Conservation (phyloP, 2,113 vertebrate genomes). For the Archilochus colubris region DNA sequence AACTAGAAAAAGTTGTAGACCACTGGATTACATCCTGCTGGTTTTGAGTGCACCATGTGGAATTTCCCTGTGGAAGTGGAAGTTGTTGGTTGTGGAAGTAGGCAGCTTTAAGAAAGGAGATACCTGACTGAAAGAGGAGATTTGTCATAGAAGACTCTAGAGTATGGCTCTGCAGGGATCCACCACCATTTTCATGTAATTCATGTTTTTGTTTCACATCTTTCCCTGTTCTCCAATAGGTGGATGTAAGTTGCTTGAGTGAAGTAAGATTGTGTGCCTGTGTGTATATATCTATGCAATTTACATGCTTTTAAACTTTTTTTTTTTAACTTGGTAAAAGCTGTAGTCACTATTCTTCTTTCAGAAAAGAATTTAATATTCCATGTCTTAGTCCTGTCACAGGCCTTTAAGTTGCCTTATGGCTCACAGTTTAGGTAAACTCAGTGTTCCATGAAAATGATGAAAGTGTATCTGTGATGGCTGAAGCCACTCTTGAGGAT, state of each 20-base stretch:
- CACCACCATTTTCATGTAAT: not conserved
- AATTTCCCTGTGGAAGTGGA: not conserved
- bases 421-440: not conserved
- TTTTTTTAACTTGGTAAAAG: not conserved
- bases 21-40: not conserved
- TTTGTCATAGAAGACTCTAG: not conserved
- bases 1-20: not conserved
- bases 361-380: not conserved
- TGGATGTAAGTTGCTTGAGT: not conserved
- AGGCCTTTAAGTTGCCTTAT: not conserved
- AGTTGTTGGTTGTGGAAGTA: not conserved
- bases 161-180: not conserved
- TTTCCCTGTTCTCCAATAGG: not conserved
- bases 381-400: not conserved
- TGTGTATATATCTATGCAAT: fast-evolving
- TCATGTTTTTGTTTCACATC: not conserved
- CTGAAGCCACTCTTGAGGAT: not conserved
- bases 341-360: not conserved
- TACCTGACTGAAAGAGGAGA: not conserved
- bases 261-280: not conserved
- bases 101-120: not conserved
- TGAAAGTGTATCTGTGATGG: not conserved
- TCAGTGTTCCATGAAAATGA: not conserved
- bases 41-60: not conserved
- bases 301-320: not conserved